Conservation (phyloP, 2,888 invertebrate species). For the Rhagonycha fulva region DNA sequence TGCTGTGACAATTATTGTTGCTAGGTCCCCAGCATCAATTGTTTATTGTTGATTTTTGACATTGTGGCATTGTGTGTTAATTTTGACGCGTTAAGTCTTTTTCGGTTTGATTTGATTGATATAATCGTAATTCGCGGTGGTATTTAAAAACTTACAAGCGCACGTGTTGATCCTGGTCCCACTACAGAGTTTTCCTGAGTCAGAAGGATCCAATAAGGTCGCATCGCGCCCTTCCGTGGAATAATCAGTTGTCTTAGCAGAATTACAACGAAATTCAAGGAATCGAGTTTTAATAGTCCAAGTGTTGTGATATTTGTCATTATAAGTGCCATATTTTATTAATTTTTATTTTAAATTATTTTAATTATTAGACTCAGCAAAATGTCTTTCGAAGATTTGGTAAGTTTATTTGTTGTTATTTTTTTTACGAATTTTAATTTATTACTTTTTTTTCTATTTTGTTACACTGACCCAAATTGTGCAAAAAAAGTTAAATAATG, state of each 20-base stretch:
- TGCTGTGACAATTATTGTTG: background rate
- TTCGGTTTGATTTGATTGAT: background rate
- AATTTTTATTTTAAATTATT: background rate
- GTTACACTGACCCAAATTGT: conserved; percentile 17
- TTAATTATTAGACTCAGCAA: background rate
- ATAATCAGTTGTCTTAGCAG: background rate
- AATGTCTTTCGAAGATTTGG: conserved; percentile 2
- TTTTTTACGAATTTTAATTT: background rate
- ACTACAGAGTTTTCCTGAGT: background rate
- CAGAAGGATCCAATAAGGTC: conserved; percentile 1
- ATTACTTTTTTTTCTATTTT: background rate
- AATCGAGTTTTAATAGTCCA: background rate
- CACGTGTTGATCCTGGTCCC: conserved; percentile 4
- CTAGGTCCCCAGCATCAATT: background rate
- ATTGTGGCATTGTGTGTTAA: background rate
- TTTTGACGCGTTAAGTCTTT: background rate
- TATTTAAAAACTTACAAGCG: background rate
- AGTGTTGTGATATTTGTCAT: background rate
- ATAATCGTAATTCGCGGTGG: background rate
- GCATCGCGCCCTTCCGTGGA: conserved; percentile 1
- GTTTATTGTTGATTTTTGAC: background rate
- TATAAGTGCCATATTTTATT: background rate
- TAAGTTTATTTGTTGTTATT: background rate
- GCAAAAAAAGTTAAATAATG: conserved; percentile 23
- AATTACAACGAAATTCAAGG: background rate